These are phyloP conservation scores for Octopus sinensis DNA, from an alignment of 1,140 invertebrate genomes.

Conservation along the genomic window DNA sequence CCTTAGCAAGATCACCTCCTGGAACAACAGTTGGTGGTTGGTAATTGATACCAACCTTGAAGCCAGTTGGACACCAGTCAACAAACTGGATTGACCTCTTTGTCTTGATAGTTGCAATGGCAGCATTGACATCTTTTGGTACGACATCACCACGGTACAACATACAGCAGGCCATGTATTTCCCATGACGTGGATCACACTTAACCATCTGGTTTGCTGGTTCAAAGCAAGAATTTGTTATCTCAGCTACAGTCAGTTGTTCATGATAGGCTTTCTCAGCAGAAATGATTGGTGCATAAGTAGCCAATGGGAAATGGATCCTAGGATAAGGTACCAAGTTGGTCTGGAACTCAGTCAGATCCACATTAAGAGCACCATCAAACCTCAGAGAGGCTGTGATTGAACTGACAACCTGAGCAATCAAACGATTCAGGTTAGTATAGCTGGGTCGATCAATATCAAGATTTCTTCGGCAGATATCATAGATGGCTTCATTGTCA, in stretches of 20 bases:
- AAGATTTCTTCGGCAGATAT: no score
- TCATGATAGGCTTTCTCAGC: constrained; percentile 57
- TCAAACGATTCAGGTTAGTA: no score
- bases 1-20: not conserved
- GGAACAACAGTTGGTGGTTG: constrained; percentile 68
- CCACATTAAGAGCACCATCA: constrained; percentile 77
- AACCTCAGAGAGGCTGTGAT: constrained; percentile 68
- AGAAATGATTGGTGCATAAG: constrained; percentile 53
- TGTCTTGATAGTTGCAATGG: constrained; percentile 77
- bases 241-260: constrained; percentile 68
- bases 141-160: constrained; percentile 44
- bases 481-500: no score
- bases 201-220: constrained; percentile 89
- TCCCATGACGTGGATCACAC: constrained; percentile 82
- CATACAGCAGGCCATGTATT: constrained; percentile 20
- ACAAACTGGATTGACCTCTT: constrained; percentile 26
- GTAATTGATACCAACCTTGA: constrained; percentile 38
- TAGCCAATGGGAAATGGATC: constrained; percentile 55
- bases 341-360: constrained; percentile 80
- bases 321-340: constrained; percentile 57
- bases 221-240: constrained; percentile 74
- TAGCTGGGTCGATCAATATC: no score
- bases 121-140: constrained; percentile 81
- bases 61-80: constrained; percentile 4
- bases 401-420: constrained; percentile 55